Evolutionary conservation across 53 echinoderm and acorn worm species (phyloP), one percentile per base, ranked within the genome.

Genomic region (Henricia sp.): DNA sequence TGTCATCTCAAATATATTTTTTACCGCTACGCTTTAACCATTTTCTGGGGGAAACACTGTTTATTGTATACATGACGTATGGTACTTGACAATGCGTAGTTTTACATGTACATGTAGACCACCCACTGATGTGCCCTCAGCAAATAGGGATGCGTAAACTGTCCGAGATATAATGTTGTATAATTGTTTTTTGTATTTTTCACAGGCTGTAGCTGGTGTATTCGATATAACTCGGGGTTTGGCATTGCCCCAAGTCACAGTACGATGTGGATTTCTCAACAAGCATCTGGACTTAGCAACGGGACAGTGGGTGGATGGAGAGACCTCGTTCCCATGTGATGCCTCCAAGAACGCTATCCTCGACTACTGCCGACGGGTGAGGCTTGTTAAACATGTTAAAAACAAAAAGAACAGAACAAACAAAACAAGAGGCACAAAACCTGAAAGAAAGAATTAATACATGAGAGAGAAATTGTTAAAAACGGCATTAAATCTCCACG

Each of bases 351-450:
- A 44, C 24, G 93, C 92, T 27, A 88, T 96, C 54, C 88, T 96
- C 26, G 80, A 94, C 37, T 94, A 94, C 72, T 96, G 96, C 77
- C 71, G 70, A 85, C 91, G 84, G 96, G 96, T 96, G 85, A 89
- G 83, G 20, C 12, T 11, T 52, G 19, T 28, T 0, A 19, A 16
- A 0, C 12, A 29, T 29, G 44, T 44, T n/a, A 44, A 9, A 44
- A 44, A 9, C 44, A 44, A 9, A 13, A 44, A 13, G 6, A 44
- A 44, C 13, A 6, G 44, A 44, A 44, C 6, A 9, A 13, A 9
- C 44, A 13, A 44, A 9, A 44, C 6, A 9, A 6, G 44, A 13
- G 44, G 13, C 13, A 9, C 44, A 44, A 44, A 13, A 6, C 44
- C 44, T 44, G 13, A 44, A 9, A 9, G 13, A 9, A 44, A 44